phyloP scores from a whole-genome alignment of 1,140 invertebrate species.

The Scaptomyza montana region DNA sequence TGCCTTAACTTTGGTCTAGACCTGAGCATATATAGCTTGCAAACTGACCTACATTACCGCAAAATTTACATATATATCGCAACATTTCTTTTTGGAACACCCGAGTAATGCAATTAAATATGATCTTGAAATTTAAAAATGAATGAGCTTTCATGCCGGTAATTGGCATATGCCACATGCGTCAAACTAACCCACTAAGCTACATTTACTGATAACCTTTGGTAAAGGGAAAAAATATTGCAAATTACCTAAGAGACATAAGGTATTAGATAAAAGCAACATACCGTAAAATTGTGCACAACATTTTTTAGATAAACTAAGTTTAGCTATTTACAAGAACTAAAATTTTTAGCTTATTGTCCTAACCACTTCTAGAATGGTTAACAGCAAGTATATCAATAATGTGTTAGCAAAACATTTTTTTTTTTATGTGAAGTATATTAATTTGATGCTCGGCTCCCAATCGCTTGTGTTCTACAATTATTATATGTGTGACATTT shows the following conservation, averaged over 20 bases:
- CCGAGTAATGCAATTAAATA: conserved; percentile 73
- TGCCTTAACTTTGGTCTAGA: conserved; percentile 17
- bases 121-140: conserved; percentile 73
- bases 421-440: neutral
- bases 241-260: no score
- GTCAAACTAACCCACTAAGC: conserved; percentile 30
- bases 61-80: conserved; percentile 67
- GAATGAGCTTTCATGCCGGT: conserved; percentile 59
- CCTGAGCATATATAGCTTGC: conserved; percentile 33
- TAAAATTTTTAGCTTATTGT: no score
- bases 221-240: neutral
- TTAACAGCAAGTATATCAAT: no score
- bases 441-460: neutral
- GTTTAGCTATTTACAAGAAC: no score
- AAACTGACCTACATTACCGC: conserved; percentile 37
- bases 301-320: no score
- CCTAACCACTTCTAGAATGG: no score
- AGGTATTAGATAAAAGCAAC: no score
- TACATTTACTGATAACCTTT: conserved; percentile 10
- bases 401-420: no score
- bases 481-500: neutral
- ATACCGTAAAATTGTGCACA: no score
- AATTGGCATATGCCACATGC: conserved; percentile 34
- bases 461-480: neutral
- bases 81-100: conserved; percentile 22